Conservation (phyloP, 2,888 invertebrate genomes). For the Hetaerina titia region DNA sequence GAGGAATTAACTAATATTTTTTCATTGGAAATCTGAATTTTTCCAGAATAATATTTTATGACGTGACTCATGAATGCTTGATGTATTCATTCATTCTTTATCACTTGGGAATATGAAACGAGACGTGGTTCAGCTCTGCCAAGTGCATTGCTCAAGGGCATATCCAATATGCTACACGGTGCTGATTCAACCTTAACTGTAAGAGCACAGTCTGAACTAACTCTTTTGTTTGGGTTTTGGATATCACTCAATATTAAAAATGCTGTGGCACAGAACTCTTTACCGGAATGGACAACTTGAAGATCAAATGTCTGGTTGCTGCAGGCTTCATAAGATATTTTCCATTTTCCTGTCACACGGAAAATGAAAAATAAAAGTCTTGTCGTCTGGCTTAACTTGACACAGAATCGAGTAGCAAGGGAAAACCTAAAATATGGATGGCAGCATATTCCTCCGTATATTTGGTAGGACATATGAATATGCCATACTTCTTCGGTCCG, state of each 20-base stretch:
- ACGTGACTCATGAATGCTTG: not conserved
- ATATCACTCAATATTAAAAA: not conserved
- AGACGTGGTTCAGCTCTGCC: not conserved
- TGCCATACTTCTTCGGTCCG: not conserved
- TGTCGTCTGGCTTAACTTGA: not conserved
- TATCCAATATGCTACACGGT: not conserved
- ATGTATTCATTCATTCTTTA: not conserved
- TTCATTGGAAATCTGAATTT: too few relatives aligned
- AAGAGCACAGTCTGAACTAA: not conserved
- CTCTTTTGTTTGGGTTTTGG: not conserved
- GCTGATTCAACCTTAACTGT: not conserved
- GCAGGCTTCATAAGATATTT: not conserved
- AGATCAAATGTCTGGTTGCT: not conserved
- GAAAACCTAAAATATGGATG: not conserved
- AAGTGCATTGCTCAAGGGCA: not conserved
- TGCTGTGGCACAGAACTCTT: not conserved
- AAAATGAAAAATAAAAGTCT: not conserved
- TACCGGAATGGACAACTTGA: constrained; percentile 6
- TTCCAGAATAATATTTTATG: not conserved
- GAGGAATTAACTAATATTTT: too few relatives aligned
- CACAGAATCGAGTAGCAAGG: not conserved
- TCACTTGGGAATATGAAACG: not conserved
- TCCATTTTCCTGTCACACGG: not conserved
- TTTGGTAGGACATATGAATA: not conserved
- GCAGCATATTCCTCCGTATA: not conserved